A percentile compares a stretch with the other conserved stretches of the same genome.
Evolutionary conservation across 2,888 invertebrate genomes (phyloP).

Genomic region (Poecilobothrus nobilitatus): DNA sequence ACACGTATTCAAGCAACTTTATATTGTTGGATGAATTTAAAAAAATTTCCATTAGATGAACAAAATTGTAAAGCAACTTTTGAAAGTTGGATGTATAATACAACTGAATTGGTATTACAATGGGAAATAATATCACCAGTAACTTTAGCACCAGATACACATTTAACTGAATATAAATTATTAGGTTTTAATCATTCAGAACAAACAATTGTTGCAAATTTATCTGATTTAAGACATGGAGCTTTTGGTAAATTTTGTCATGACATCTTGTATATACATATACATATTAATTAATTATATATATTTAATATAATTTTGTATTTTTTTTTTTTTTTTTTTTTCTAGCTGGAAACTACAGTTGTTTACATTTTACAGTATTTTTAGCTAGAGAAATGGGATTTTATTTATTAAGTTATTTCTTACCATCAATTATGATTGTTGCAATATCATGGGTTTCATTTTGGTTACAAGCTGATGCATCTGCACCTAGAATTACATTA

Average conservation of each 20-base stretch:
- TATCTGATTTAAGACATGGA: slow-evolving; percentile 59
- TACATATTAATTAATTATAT: no score
- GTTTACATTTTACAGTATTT: slow-evolving; percentile 68
- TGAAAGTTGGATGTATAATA: slow-evolving; percentile 79
- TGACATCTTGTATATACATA: no score
- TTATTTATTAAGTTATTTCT: slow-evolving; percentile 80
- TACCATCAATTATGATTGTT: slow-evolving; percentile 79
- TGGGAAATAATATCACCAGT: slow-evolving; percentile 71
- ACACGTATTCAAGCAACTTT: slow-evolving; percentile 71
- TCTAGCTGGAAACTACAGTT: slow-evolving; percentile 75
- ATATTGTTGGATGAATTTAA: slow-evolving; percentile 76
- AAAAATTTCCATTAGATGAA: slow-evolving; percentile 81
- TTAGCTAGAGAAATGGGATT: slow-evolving; percentile 74
- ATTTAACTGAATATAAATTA: slow-evolving; percentile 71
- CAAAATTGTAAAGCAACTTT: slow-evolving; percentile 72
- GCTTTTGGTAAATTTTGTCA: slow-evolving; percentile 53
- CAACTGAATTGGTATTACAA: slow-evolving; percentile 60
- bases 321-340: slow-evolving; percentile 27
- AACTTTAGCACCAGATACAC: slow-evolving; percentile 64
- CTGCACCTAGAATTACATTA: slow-evolving; percentile 73
- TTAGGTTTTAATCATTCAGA: slow-evolving; percentile 63
- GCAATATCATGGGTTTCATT: slow-evolving; percentile 84
- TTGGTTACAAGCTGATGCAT: slow-evolving; percentile 79
- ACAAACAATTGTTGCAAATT: slow-evolving; percentile 59
- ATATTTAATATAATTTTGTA: no score